phyloP scores from a whole-genome alignment of 1,140 invertebrate species.

The Bradynema listronoti region DNA sequence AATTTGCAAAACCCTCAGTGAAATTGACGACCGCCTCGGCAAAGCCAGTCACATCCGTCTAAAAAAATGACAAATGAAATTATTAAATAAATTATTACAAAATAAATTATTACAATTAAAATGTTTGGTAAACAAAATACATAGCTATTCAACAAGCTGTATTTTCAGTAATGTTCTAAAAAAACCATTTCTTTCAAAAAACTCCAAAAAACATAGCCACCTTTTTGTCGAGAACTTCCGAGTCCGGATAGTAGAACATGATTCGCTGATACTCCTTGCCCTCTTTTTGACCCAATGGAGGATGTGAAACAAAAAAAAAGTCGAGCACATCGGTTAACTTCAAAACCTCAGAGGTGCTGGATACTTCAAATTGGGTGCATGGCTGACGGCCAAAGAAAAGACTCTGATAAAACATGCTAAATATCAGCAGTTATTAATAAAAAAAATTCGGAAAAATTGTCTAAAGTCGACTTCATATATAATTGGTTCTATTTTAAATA shows the following conservation, averaged over 20 bases:
- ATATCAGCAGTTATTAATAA: no score
- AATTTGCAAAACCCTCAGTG: slow-evolving; percentile 13
- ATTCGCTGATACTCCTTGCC: slow-evolving; percentile 20
- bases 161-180: background rate
- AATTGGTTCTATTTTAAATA: background rate
- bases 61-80: slow-evolving; percentile 5
- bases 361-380: no score
- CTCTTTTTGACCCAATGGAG: slow-evolving; percentile 26
- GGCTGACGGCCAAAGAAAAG: no score
- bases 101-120: background rate
- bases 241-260: slow-evolving; percentile 16
- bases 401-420: no score
- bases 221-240: slow-evolving; percentile 14
- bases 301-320: slow-evolving; percentile 29
- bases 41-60: slow-evolving; percentile 33
- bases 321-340: slow-evolving; percentile 24
- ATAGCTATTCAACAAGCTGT: background rate
- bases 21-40: slow-evolving; percentile 33
- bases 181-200: background rate
- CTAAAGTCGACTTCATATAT: no score
- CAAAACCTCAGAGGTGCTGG: slow-evolving; percentile 12
- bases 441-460: background rate
- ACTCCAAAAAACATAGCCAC: background rate
- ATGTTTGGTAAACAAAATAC: background rate
- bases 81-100: background rate